Percentiles rank a stretch among this genome's conserved stretches.
phyloP scores from a whole-genome alignment of 2,888 invertebrate species.

The Diadromus collaris region DNA sequence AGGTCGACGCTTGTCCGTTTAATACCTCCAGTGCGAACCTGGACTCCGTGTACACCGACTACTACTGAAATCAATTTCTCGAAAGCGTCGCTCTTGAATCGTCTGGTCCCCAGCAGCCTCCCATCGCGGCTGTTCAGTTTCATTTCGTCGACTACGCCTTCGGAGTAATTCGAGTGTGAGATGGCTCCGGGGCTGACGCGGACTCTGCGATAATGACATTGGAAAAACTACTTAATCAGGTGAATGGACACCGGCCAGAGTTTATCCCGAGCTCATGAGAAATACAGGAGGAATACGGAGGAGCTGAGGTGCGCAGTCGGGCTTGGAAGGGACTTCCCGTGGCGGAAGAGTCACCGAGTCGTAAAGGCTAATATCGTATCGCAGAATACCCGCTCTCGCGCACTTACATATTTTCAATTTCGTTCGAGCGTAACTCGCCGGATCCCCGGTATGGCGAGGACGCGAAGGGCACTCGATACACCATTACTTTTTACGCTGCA shows the following conservation, averaged over 20 bases:
- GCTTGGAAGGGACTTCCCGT: neutral
- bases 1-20: conserved; percentile 49
- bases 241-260: neutral
- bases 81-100: conserved; percentile 28
- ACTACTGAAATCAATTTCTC: conserved; percentile 58
- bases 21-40: conserved; percentile 20
- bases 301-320: conserved; percentile 5
- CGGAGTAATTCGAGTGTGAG: conserved; percentile 14
- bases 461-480: conserved; percentile 9
- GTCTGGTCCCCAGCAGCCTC: conserved; percentile 10
- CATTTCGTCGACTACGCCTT: conserved; percentile 22
- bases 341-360: conserved; percentile 16
- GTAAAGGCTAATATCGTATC: conserved; percentile 49
- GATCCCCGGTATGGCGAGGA: neutral
- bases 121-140: conserved; percentile 34
- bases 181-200: neutral
- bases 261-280: neutral
- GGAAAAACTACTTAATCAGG: neutral
- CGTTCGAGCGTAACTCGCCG: conserved; percentile 35
- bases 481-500: neutral
- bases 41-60: neutral
- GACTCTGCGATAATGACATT: conserved; percentile 14
- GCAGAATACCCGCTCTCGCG: conserved; percentile 8
- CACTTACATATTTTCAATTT: conserved; percentile 50
- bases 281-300: neutral